Conservation (phyloP, 2,888 invertebrate genomes). For the Acanthosoma haemorrhoidale region DNA sequence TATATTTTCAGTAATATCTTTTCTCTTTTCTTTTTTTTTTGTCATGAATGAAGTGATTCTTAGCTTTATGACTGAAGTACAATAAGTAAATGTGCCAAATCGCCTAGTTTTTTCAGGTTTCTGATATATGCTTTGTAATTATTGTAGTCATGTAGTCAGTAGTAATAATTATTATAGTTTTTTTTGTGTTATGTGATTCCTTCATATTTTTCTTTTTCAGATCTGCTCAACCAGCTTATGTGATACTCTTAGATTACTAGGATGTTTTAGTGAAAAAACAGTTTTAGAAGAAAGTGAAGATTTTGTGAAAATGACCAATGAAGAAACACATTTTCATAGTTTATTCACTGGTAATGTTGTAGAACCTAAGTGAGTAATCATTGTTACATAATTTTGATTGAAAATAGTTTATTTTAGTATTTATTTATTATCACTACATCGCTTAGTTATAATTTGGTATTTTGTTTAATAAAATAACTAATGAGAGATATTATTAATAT, state of each 20-base stretch:
- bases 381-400: background rate
- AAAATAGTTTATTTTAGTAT: background rate
- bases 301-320: conserved; percentile 45
- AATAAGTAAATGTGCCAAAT: too few relatives aligned
- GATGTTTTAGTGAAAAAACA: conserved; percentile 70
- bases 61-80: too few relatives aligned
- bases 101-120: too few relatives aligned
- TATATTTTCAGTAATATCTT: too few relatives aligned
- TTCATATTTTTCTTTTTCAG: conserved; percentile 48
- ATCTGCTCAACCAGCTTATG: conserved; percentile 91
- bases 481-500: conserved; percentile 39
- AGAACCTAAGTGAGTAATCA: conserved; percentile 56
- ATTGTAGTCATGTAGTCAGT: too few relatives aligned
- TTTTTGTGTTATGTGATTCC: too few relatives aligned
- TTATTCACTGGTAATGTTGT: conserved; percentile 72
- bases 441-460: background rate
- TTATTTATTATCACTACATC: background rate
- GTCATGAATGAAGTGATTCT: too few relatives aligned
- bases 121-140: too few relatives aligned
- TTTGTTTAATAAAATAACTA: background rate
- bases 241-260: conserved; percentile 84
- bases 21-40: too few relatives aligned
- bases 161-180: too few relatives aligned
- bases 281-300: conserved; percentile 50
- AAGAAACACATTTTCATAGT: conserved; percentile 57